Conservation (phyloP, 2,113 vertebrate genomes). For the Lates calcarifer region DNA sequence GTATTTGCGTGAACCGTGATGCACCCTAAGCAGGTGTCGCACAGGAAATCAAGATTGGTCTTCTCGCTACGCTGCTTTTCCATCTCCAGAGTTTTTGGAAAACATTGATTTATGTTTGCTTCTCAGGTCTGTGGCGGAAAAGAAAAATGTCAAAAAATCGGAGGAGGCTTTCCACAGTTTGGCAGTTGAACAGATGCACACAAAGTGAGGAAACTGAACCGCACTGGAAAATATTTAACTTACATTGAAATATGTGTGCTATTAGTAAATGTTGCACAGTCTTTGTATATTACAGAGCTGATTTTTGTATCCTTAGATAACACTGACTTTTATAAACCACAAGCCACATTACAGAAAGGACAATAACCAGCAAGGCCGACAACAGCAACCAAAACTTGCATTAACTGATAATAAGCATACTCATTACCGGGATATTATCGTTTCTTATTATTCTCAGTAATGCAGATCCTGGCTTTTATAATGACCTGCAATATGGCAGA, state of each 20-base stretch:
- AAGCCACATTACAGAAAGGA: conserved; percentile 22
- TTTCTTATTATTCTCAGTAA: conserved; percentile 69
- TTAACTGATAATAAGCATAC: conserved; percentile 66
- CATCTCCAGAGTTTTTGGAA: conserved; percentile 51
- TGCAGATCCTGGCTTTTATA: conserved; percentile 54
- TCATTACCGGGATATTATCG: conserved; percentile 68
- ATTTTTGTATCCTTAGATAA: conserved; percentile 33
- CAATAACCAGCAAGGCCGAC: conserved; percentile 45
- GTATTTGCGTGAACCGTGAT: conserved; percentile 50
- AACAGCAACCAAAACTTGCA: conserved; percentile 50
- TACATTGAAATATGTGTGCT: conserved; percentile 15
- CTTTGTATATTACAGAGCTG: conserved; percentile 18
- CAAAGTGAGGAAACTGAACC: conserved; percentile 16
- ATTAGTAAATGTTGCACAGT: conserved; percentile 22
- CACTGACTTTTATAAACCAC: conserved; percentile 33
- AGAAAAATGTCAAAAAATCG: conserved; percentile 35
- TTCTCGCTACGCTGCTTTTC: conserved; percentile 56
- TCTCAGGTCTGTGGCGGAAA: conserved; percentile 35
- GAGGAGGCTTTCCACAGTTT: conserved; percentile 46
- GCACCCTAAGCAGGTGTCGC: conserved; percentile 57
- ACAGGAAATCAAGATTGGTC: conserved; percentile 50
- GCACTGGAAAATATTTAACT: conserved; percentile 44
- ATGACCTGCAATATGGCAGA: conserved; percentile 61
- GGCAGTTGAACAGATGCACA: conserved; percentile 2
- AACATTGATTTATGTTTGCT: conserved; percentile 49